phyloP scores from a whole-genome alignment of 2,797 vertebrate species.

The Lutjanus campechanus region DNA sequence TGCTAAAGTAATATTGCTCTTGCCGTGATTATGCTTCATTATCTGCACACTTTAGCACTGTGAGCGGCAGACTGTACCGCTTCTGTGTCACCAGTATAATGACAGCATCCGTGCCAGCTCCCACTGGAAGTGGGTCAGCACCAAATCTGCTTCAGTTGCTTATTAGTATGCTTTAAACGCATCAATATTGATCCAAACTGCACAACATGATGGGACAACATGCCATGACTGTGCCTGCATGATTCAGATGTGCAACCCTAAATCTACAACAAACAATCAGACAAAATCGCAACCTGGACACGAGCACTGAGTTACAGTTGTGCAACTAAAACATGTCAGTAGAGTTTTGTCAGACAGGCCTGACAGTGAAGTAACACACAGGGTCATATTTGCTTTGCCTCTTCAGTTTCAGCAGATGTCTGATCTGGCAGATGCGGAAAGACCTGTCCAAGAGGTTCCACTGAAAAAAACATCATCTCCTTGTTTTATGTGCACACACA shows the following conservation, averaged over 20 bases:
- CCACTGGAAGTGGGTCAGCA: conserved; percentile 68
- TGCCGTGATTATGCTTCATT: conserved; percentile 11
- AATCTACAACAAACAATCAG: conserved; percentile 8
- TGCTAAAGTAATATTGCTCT: not conserved
- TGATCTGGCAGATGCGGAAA: conserved; percentile 49
- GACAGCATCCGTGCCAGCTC: conserved; percentile 23
- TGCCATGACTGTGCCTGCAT: not conserved
- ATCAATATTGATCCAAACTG: conserved; percentile 51
- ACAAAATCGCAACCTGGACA: conserved; percentile 1
- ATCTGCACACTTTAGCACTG: conserved; percentile 1
- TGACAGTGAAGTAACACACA: not conserved
- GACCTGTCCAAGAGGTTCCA: conserved; percentile 59
- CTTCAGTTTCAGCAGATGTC: conserved; percentile 43
- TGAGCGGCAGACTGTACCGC: conserved; percentile 10
- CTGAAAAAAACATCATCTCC: conserved; percentile 9
- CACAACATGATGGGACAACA: conserved; percentile 16
- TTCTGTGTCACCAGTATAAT: conserved; percentile 42
- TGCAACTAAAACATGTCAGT: not conserved
- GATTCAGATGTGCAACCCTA: conserved; percentile 5
- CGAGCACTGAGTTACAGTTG: not conserved
- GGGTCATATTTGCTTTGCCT: conserved; percentile 19
- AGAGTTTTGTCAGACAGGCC: conserved; percentile 2
- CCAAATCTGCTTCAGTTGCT: conserved; percentile 30
- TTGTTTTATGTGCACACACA: conserved; percentile 49
- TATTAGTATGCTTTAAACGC: conserved; percentile 27